A percentile compares a stretch with the other conserved stretches of the same genome.
These are phyloP conservation scores for Euwallacea similis DNA, from an alignment of 1,140 invertebrate genomes.

Conservation along the genomic window DNA sequence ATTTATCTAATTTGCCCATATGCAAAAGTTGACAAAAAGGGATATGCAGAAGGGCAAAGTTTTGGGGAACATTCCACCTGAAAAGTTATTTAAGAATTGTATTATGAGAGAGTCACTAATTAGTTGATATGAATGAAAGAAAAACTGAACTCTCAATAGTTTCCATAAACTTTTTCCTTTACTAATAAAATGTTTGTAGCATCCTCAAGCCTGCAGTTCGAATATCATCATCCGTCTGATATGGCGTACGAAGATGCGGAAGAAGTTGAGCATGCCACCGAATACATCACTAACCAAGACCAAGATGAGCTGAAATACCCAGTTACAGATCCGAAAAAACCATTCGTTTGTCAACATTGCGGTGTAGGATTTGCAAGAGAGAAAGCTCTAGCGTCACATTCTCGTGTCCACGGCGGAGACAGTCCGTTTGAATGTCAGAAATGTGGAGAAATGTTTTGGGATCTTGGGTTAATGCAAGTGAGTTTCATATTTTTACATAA, in stretches of 20 bases:
- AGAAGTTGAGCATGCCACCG: conserved; percentile 52
- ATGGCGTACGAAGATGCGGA: conserved; percentile 52
- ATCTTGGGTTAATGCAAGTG: conserved; percentile 62
- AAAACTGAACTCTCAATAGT: background rate
- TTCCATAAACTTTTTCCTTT: background rate
- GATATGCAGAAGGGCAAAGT: too few relatives aligned
- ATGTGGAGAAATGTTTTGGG: conserved; percentile 80
- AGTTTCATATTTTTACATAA: background rate
- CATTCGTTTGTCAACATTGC: conserved; percentile 79
- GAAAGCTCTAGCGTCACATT: conserved; percentile 75
- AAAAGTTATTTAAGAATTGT: too few relatives aligned
- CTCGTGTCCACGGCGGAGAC: conserved; percentile 71
- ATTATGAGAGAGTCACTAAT: too few relatives aligned
- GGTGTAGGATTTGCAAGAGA: conserved; percentile 78
- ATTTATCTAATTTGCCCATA: too few relatives aligned
- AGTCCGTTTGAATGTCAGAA: conserved; percentile 74
- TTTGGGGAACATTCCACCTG: too few relatives aligned
- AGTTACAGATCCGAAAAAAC: conserved; percentile 70
- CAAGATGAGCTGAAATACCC: conserved; percentile 55
- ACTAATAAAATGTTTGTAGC: background rate
- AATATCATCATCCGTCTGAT: conserved; percentile 42
- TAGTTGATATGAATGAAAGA: too few relatives aligned
- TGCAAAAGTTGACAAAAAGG: too few relatives aligned
- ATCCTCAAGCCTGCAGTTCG: conserved; percentile 20
- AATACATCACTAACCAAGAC: conserved; percentile 41